phyloP scores from a whole-genome alignment of 2,797 vertebrate species.

The Caiman crocodilus region DNA sequence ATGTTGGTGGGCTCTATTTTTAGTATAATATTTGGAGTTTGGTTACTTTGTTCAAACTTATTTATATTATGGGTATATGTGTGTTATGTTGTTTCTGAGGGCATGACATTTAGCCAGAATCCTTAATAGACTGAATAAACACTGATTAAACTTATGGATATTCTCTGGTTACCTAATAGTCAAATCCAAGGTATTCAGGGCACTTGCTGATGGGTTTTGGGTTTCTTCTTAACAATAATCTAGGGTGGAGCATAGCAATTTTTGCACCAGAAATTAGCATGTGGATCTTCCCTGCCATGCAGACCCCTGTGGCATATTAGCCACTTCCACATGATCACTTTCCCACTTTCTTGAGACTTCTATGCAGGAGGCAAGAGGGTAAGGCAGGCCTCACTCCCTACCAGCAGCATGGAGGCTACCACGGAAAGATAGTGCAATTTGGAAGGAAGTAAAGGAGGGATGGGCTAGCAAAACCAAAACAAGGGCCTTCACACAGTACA shows the following conservation, averaged over 20 bases:
- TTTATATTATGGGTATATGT: no score
- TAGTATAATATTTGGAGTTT: no score
- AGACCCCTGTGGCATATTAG: fast-evolving
- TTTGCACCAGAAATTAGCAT: fast-evolving
- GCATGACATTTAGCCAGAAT: no score
- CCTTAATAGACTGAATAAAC: no score
- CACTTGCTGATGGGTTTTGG: background rate
- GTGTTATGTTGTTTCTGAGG: no score
- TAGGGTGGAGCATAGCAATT: background rate
- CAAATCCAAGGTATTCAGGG: slow-evolving; percentile 2
- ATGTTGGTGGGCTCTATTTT: no score
- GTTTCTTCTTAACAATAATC: background rate
- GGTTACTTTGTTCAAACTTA: no score
- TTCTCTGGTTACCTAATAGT: background rate
- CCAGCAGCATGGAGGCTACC: background rate
- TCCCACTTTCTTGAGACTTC: background rate
- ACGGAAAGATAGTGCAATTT: background rate
- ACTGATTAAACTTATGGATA: background rate
- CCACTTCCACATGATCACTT: background rate
- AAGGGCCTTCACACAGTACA: background rate
- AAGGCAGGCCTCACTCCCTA: background rate
- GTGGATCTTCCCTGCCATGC: background rate
- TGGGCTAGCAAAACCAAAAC: background rate
- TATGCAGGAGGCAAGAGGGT: background rate
- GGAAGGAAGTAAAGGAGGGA: background rate